Evolutionary conservation across 2,888 invertebrate species (phyloP).

Genomic region (Prenolepis imparis): DNA sequence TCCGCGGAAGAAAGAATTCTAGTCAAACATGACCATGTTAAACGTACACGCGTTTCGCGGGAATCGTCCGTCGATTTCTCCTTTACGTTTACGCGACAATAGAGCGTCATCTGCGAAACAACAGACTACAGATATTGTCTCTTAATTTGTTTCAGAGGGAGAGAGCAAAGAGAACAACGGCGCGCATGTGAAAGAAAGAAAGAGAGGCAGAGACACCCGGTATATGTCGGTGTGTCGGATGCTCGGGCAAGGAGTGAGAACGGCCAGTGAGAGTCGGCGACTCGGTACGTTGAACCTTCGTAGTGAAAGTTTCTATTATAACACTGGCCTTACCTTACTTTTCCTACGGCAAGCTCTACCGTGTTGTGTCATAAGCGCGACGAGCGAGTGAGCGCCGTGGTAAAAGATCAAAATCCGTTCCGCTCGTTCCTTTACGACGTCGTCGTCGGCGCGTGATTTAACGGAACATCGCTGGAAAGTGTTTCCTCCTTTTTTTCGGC

Average conservation of each 20-base stretch:
- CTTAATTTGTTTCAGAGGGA: slow-evolving; percentile 11
- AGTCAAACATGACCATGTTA: background rate
- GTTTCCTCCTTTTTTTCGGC: slow-evolving; percentile 1
- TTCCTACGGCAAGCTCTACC: slow-evolving; percentile 83
- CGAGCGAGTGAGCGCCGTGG: slow-evolving; percentile 55
- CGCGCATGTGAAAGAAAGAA: slow-evolving; percentile 6
- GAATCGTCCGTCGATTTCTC: slow-evolving; percentile 59
- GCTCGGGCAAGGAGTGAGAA: slow-evolving; percentile 76
- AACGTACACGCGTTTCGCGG: slow-evolving; percentile 10
- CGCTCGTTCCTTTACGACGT: slow-evolving; percentile 15
- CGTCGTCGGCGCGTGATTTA: slow-evolving; percentile 35
- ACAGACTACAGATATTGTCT: slow-evolving; percentile 33
- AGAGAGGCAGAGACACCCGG: slow-evolving; percentile 46
- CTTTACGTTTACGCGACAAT: slow-evolving; percentile 47
- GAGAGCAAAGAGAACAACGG: background rate
- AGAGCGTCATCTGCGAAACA: slow-evolving; percentile 17
- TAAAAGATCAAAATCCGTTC: slow-evolving; percentile 64
- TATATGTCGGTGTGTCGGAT: slow-evolving; percentile 63
- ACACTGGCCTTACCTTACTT: slow-evolving; percentile 86
- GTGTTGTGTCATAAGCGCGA: slow-evolving; percentile 83
- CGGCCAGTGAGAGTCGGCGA: slow-evolving; percentile 82
- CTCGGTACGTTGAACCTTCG: slow-evolving; percentile 85
- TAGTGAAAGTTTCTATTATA: slow-evolving; percentile 87
- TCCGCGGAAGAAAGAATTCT: slow-evolving; percentile 2
- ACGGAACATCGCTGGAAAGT: slow-evolving; percentile 20